These are phyloP conservation scores for Pterostichus madidus DNA, from an alignment of 2,888 invertebrate genomes.

Conservation along the genomic window DNA sequence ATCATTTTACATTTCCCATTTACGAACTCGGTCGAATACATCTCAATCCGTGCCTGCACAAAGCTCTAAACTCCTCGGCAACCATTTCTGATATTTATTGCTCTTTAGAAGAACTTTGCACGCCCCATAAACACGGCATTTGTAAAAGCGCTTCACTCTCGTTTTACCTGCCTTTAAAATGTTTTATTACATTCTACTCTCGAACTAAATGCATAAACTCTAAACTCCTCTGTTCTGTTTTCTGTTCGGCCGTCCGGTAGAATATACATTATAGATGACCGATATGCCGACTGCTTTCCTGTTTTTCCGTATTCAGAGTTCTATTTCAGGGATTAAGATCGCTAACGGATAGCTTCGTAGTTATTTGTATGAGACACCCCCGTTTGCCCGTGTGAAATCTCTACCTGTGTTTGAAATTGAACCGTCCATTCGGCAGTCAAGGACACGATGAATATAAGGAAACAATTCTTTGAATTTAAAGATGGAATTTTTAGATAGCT, in stretches of 20 bases:
- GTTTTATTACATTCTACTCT: conserved; percentile 57
- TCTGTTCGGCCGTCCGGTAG: conserved; percentile 8
- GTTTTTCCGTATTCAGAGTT: conserved; percentile 37
- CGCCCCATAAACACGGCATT: conserved; percentile 65
- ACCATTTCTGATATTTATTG: conserved; percentile 62
- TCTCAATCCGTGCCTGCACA: conserved; percentile 14
- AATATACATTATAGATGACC: conserved; percentile 18
- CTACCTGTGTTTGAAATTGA: conserved; percentile 59
- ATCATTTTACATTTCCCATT: not conserved
- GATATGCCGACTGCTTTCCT: conserved; percentile 32
- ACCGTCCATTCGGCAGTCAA: conserved; percentile 57
- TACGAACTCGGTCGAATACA: not conserved
- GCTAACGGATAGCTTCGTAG: conserved; percentile 12
- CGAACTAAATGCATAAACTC: conserved; percentile 52
- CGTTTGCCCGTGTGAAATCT: conserved; percentile 63
- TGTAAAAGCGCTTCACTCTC: conserved; percentile 52
- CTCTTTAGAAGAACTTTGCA: conserved; percentile 63
- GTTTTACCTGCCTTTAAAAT: conserved; percentile 60
- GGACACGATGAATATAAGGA: conserved; percentile 22
- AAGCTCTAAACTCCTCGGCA: conserved; percentile 19
- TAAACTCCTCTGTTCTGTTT: conserved; percentile 37
- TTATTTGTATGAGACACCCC: conserved; percentile 45
- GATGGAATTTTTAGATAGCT: conserved; percentile 38
- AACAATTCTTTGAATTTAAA: not conserved
- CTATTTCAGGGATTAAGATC: conserved; percentile 64